Percentiles rank a stretch among this genome's conserved stretches.
These are phyloP conservation scores for Apis cerana DNA, from an alignment of 1,140 invertebrate species.

Conservation along the genomic window DNA sequence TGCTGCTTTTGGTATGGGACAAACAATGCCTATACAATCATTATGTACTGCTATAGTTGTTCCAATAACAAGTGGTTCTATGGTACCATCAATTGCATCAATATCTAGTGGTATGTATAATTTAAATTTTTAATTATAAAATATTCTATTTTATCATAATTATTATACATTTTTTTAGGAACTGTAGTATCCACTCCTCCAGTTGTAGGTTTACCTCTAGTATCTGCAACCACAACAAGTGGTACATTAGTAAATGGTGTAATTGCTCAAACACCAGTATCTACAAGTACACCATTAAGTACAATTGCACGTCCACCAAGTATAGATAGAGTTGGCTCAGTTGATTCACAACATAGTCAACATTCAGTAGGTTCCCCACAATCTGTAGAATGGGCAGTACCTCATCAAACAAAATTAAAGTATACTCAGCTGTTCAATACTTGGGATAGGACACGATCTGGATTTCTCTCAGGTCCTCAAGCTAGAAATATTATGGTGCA, in stretches of 20 bases:
- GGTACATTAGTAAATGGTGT: constrained; percentile 68
- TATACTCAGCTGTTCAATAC: constrained; percentile 98
- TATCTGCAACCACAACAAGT: constrained; percentile 57
- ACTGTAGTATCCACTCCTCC: constrained; percentile 53
- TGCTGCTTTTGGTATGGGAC: constrained; percentile 76
- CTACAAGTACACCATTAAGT: constrained; percentile 78
- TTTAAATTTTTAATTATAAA: not conserved
- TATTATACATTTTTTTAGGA: constrained; percentile 27
- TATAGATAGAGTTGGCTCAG: constrained; percentile 78
- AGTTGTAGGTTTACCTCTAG: constrained; percentile 66
- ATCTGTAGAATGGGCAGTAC: constrained; percentile 91
- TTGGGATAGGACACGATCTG: constrained; percentile 92
- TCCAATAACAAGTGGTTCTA: constrained; percentile 56
- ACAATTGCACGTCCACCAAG: constrained; percentile 80
- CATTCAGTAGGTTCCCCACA: constrained; percentile 77
- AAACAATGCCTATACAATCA: constrained; percentile 70
- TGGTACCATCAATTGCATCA: constrained; percentile 58
- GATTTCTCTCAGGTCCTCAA: constrained; percentile 94
- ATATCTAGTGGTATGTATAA: constrained; percentile 54
- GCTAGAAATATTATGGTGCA: constrained; percentile 97
- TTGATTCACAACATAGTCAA: constrained; percentile 78
- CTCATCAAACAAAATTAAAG: constrained; percentile 94
- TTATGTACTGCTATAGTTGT: constrained; percentile 62
- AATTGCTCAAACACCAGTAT: constrained; percentile 76
- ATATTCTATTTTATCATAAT: constrained; percentile 1